These are phyloP conservation scores for Ptilodon capucinus DNA, from an alignment of 2,888 invertebrate genomes.

Conservation along the genomic window DNA sequence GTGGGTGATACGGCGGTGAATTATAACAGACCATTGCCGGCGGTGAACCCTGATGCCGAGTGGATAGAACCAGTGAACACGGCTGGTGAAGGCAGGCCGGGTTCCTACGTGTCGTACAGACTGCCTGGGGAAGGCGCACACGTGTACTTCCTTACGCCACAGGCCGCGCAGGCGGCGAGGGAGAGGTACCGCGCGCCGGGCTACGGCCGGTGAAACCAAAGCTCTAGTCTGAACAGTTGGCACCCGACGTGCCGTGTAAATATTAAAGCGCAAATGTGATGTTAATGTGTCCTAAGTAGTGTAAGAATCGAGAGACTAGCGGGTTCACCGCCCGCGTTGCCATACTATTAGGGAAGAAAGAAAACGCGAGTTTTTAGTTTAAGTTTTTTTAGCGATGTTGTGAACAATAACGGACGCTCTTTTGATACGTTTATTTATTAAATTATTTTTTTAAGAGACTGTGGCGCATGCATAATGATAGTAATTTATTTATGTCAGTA, in stretches of 20 bases:
- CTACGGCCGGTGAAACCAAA: constrained; percentile 78
- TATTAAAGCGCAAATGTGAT: constrained; percentile 82
- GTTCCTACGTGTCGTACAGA: constrained; percentile 87
- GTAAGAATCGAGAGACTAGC: constrained; percentile 72
- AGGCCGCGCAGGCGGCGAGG: constrained; percentile 65
- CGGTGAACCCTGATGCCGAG: constrained; percentile 83
- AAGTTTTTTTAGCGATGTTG: constrained; percentile 48
- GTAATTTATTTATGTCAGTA: constrained; percentile 81
- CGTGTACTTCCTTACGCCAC: constrained; percentile 90
- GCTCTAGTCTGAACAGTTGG: constrained; percentile 75
- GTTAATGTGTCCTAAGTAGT: constrained; percentile 81
- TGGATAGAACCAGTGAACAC: constrained; percentile 78
- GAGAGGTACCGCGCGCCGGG: constrained; percentile 66
- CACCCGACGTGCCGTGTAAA: constrained; percentile 68
- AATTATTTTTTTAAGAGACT: constrained; percentile 73
- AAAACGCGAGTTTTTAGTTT: constrained; percentile 44
- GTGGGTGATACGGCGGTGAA: constrained; percentile 81
- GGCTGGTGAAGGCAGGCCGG: constrained; percentile 73
- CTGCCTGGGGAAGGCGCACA: constrained; percentile 90
- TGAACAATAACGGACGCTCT: constrained; percentile 64
- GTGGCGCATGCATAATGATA: constrained; percentile 73
- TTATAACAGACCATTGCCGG: constrained; percentile 81
- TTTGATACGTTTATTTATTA: constrained; percentile 73
- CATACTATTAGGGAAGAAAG: constrained; percentile 78
- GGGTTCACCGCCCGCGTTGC: constrained; percentile 72